Evolutionary conservation across 1,140 invertebrate genomes (phyloP).

Genomic region (Nephila pilipes): DNA sequence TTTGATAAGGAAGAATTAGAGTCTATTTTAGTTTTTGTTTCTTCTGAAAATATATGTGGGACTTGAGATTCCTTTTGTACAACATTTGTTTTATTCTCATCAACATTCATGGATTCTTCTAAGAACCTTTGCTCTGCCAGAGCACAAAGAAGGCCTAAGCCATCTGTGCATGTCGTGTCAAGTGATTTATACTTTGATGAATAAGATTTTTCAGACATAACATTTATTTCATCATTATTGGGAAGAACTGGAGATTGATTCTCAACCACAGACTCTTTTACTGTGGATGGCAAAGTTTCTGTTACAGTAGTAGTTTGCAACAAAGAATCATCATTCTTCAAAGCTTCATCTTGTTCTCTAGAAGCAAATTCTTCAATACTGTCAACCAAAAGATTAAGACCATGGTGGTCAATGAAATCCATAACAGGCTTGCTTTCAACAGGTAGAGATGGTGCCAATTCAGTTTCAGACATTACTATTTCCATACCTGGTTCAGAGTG

Average conservation of each 20-base stretch:
- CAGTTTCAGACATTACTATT: slow-evolving; percentile 70
- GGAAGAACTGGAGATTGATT: background rate
- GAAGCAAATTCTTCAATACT: slow-evolving; percentile 86
- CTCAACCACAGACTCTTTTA: background rate
- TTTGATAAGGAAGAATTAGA: background rate
- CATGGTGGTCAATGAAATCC: slow-evolving; percentile 81
- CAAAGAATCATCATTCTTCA: slow-evolving; percentile 67
- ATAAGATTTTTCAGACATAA: slow-evolving; percentile 27
- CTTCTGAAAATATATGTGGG: background rate
- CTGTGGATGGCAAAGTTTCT: background rate
- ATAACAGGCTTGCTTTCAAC: slow-evolving; percentile 77
- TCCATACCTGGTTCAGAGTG: slow-evolving; percentile 56
- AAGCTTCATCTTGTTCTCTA: slow-evolving; percentile 77
- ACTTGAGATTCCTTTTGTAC: background rate
- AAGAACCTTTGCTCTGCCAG: slow-evolving; percentile 91
- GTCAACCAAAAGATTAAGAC: slow-evolving; percentile 89
- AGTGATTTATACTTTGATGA: slow-evolving; percentile 57
- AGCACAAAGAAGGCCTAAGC: slow-evolving; percentile 90
- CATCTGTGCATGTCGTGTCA: slow-evolving; percentile 79
- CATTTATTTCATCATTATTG: background rate
- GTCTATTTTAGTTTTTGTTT: slow-evolving; percentile 46
- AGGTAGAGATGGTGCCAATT: slow-evolving; percentile 71
- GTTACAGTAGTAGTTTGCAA: background rate
- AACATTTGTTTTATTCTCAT: slow-evolving; percentile 80
- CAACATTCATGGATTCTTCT: slow-evolving; percentile 84